Percentiles rank a stretch among this genome's conserved stretches.
Evolutionary conservation across 2,797 vertebrate genomes (phyloP).

Genomic region (Hyperoplus immaculatus): DNA sequence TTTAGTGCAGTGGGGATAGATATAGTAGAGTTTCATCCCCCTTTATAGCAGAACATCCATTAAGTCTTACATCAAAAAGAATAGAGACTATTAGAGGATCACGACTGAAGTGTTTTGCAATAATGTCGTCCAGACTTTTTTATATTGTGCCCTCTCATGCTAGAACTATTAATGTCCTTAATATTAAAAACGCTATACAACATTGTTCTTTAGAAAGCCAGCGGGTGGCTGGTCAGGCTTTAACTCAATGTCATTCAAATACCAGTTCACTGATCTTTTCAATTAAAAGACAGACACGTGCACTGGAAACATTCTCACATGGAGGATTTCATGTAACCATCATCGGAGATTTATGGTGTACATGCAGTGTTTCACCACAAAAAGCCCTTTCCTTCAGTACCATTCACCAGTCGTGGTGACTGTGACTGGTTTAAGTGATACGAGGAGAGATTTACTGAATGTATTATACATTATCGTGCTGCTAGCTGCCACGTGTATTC

Average conservation of each 20-base stretch:
- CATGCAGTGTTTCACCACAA: conserved; percentile 32
- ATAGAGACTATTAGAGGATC: neutral
- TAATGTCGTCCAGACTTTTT: neutral
- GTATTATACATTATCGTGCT: conserved; percentile 25
- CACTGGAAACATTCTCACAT: conserved; percentile 2
- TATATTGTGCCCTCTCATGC: neutral
- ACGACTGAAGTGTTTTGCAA: neutral
- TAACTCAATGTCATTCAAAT: conserved; percentile 10
- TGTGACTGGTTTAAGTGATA: conserved; percentile 33
- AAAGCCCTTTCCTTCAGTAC: conserved; percentile 11
- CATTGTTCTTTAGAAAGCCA: neutral
- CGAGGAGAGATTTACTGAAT: conserved; percentile 38
- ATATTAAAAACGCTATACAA: neutral
- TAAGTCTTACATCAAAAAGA: conserved; percentile 10
- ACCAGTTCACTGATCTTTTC: conserved; percentile 22
- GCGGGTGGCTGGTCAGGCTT: neutral
- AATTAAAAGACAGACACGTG: conserved; percentile 1
- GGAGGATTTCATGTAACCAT: conserved; percentile 24
- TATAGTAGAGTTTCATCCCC: conserved; percentile 29
- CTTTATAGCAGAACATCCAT: conserved; percentile 19
- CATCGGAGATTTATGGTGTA: conserved; percentile 16
- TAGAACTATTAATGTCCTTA: neutral
- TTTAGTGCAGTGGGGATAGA: conserved; percentile 37
- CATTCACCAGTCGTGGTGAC: conserved; percentile 4
- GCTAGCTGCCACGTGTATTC: conserved; percentile 32